Evolutionary conservation across 2,797 vertebrate species (phyloP).

Genomic region (Lycodopsis pacificus): DNA sequence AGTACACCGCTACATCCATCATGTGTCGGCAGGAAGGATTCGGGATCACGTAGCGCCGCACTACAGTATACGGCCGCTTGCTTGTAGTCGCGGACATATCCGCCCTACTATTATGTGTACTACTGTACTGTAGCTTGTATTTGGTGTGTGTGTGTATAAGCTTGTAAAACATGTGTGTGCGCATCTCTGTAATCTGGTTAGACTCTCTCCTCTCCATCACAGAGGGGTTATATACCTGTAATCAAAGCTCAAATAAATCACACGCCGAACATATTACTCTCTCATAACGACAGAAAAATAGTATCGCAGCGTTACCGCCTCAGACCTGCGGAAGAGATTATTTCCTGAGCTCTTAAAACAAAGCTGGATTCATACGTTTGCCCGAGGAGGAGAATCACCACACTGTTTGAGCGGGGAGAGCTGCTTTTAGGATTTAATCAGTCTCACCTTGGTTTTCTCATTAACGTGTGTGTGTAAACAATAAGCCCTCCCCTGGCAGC

Average conservation of each 20-base stretch:
- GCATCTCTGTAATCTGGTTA: slow-evolving; percentile 54
- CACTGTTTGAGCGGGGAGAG: slow-evolving; percentile 60
- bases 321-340: slow-evolving; percentile 55
- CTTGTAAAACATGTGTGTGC: slow-evolving; percentile 12
- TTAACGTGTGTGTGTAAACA: slow-evolving; percentile 82
- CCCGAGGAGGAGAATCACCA: slow-evolving; percentile 59
- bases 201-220: slow-evolving; percentile 33
- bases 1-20: too few relatives aligned
- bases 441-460: slow-evolving; percentile 77
- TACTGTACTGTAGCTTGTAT: neutral
- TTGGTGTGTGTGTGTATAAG: slow-evolving; percentile 8
- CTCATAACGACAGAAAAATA: slow-evolving; percentile 58
- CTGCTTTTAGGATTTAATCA: slow-evolving; percentile 79
- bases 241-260: slow-evolving; percentile 69
- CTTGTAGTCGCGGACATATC: neutral
- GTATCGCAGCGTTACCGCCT: slow-evolving; percentile 30
- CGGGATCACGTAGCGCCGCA: too few relatives aligned
- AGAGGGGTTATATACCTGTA: slow-evolving; percentile 57
- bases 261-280: slow-evolving; percentile 54
- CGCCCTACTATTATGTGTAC: neutral
- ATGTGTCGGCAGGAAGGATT: too few relatives aligned
- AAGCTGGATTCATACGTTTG: slow-evolving; percentile 58
- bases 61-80: too few relatives aligned
- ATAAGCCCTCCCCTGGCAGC: slow-evolving; percentile 75
- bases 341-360: slow-evolving; percentile 57